phyloP scores from a whole-genome alignment of 30 jellyfish, hydroid and myxozoan species.

The Pseudorhiza aurosa region DNA sequence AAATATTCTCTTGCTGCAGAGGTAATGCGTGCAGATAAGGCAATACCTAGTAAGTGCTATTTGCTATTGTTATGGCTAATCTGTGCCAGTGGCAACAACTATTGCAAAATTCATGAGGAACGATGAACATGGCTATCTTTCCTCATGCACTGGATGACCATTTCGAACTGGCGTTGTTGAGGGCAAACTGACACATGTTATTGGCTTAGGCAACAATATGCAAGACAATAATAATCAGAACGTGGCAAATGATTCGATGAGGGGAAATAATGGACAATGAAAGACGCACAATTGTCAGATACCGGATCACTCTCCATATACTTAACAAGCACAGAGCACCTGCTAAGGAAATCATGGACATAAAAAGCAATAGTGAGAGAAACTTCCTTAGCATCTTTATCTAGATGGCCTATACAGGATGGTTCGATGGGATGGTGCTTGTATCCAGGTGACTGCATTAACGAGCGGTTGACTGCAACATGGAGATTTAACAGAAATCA shows the following conservation, averaged over 20 bases:
- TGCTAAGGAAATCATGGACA: slow-evolving; percentile 26
- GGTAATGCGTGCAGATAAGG: neutral
- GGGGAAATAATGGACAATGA: slow-evolving; percentile 14
- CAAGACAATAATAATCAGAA: slow-evolving; percentile 7
- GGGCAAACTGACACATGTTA: neutral
- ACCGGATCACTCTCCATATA: slow-evolving; percentile 38
- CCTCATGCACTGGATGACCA: slow-evolving; percentile 12
- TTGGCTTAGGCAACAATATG: slow-evolving; percentile 34
- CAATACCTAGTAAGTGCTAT: slow-evolving; percentile 22
- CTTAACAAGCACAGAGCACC: slow-evolving; percentile 57
- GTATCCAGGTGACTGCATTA: too few species aligned
- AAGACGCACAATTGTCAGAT: slow-evolving; percentile 40
- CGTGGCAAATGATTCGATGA: slow-evolving; percentile 24
- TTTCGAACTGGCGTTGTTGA: slow-evolving; percentile 8
- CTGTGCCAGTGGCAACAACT: slow-evolving; percentile 44
- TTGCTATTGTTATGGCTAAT: slow-evolving; percentile 23
- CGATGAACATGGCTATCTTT: slow-evolving; percentile 7
- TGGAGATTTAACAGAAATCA: too few species aligned
- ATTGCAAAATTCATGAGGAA: slow-evolving; percentile 44
- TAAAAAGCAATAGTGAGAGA: slow-evolving; percentile 8
- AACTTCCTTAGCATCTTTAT: neutral
- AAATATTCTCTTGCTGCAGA: neutral
- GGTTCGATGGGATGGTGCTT: neutral
- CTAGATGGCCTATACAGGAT: neutral
- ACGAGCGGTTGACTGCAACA: too few species aligned